Evolutionary conservation across 2,888 invertebrate species (phyloP), one percentile per base, ranked within the genome.

Genomic region (Uropetala carovei): DNA sequence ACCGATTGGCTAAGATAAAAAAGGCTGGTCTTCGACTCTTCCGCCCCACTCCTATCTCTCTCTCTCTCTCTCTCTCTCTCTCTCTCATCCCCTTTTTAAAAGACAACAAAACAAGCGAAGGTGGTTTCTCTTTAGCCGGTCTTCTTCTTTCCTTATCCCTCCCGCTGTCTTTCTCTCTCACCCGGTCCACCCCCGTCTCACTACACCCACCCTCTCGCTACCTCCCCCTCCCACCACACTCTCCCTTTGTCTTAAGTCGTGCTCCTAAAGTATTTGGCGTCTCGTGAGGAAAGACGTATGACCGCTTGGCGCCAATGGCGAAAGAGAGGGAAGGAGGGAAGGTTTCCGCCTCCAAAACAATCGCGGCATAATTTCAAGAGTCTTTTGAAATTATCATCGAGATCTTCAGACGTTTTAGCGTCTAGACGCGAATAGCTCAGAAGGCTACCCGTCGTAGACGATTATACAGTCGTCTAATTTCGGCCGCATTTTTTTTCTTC

Each of bases 1-100:
- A 27, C 27, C 89, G 89, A 89, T 89, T 89, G 89, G 89, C 59
- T 60, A 64, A 60, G 89, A 64, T 60, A 89, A 64, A 89, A 64
- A 89, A 89, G 27, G 75, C 68, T 68, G 18, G 16, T n/a, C 64
- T 64, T 18, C 16, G 64, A 43, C 43, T 43, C 43, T 43, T 43
- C 43, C 43, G 43, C 43, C 43, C 5, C 43, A 43, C 43, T 43
- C 43, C 43, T 43, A 5, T 43, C 43, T 43, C 43, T 43, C 43
- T 43, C 43, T 43, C 43, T 43, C 43, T 43, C 43, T 43, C 43
- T 43, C 43, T 43, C 43, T 43, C 43, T 43, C 43, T 5, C 14
- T 16, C n/a, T n/a, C 68, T n/a, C 68, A 8, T 18, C 68, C 11
- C 22, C 27, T 27, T 75, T 75, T 75, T 75, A 75, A 75, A 75